Percentiles rank a stretch among this genome's conserved stretches.
These are phyloP conservation scores for Lapara coniferarum DNA, from an alignment of 2,888 invertebrate species.

Conservation along the genomic window DNA sequence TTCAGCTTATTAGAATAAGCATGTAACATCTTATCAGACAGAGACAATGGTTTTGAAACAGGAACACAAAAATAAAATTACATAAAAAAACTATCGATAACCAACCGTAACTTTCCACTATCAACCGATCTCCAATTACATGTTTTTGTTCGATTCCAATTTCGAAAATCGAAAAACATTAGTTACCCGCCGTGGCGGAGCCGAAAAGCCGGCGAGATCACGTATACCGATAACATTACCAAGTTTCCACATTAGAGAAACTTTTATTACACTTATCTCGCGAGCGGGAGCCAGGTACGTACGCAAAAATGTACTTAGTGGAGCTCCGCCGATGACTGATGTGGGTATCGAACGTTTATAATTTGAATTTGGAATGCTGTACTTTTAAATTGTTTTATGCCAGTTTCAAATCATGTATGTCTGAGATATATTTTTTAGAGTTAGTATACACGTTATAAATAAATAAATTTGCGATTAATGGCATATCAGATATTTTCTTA, in stretches of 20 bases:
- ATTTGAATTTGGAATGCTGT: constrained; percentile 38
- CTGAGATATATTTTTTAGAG: not conserved
- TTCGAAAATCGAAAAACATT: constrained; percentile 64
- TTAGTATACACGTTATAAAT: too few relatives aligned
- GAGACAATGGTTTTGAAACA: too few relatives aligned
- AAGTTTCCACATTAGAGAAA: constrained; percentile 80
- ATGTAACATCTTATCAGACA: too few relatives aligned
- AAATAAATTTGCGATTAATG: too few relatives aligned
- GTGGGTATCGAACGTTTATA: constrained; percentile 25
- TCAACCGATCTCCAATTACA: constrained; percentile 51
- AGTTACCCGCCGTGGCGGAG: constrained; percentile 55
- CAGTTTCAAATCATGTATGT: not conserved
- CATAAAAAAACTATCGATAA: constrained; percentile 29
- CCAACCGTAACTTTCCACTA: constrained; percentile 35
- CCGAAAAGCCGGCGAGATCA: constrained; percentile 78
- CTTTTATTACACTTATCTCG: constrained; percentile 82
- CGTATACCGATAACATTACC: constrained; percentile 82
- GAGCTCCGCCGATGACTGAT: constrained; percentile 18
- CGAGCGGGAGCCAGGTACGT: constrained; percentile 60
- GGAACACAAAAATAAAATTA: not conserved
- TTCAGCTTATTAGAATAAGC: too few relatives aligned
- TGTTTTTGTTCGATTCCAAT: constrained; percentile 55
- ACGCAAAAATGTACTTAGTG: constrained; percentile 63
- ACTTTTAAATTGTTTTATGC: constrained; percentile 11
- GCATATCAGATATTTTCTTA: too few relatives aligned